Conservation (phyloP, 2,113 vertebrate genomes). For the Phoenicopterus ruber region DNA sequence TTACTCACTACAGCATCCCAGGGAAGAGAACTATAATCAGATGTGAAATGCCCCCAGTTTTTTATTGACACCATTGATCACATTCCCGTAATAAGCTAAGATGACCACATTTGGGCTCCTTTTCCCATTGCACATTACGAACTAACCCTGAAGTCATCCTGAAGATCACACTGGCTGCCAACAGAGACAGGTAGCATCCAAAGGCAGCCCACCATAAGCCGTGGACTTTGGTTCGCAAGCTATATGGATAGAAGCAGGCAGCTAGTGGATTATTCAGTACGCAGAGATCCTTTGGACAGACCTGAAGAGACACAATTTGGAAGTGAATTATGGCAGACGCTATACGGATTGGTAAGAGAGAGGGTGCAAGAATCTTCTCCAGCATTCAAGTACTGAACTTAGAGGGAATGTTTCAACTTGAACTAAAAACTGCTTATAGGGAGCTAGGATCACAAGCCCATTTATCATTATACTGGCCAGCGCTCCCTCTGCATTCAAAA, state of each 20-base stretch:
- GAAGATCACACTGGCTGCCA: not conserved
- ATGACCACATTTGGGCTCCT: not conserved
- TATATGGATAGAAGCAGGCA: fast-evolving
- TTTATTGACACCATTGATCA: not conserved
- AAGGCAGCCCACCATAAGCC: no score
- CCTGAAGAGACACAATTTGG: fast-evolving
- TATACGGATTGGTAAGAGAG: fast-evolving
- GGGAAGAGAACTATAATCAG: not conserved
- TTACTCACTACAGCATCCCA: not conserved
- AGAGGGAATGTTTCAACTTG: not conserved
- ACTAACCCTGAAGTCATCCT: not conserved
- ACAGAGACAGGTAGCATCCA: no score
- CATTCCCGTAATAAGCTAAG: not conserved
- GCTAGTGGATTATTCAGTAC: not conserved
- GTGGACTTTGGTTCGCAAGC: not conserved
- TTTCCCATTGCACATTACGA: not conserved
- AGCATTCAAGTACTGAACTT: not conserved
- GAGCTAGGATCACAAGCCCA: not conserved
- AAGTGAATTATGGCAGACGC: fast-evolving
- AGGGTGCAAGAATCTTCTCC: not conserved
- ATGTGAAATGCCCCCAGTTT: not conserved
- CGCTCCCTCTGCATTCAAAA: not conserved
- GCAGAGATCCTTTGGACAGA: not conserved
- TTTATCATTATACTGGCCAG: conserved; percentile 20
- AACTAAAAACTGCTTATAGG: not conserved